Conservation (phyloP, 2,888 invertebrate species). For the Andrena hattorfiana region DNA sequence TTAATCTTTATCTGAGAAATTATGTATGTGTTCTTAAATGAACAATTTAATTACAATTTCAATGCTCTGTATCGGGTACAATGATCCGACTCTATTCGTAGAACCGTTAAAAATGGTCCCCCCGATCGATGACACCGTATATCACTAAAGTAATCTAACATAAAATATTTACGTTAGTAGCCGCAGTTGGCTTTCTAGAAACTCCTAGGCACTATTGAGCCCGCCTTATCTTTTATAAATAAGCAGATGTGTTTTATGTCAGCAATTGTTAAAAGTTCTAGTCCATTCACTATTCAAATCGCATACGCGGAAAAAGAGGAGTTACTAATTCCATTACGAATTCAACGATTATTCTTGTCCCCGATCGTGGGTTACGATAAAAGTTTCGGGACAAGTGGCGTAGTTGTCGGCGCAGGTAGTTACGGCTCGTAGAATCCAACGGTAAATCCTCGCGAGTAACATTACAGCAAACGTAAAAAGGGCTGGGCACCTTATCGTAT, state of each 20-base stretch:
- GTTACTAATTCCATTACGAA: no score
- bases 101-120: conserved; percentile 29
- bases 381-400: conserved; percentile 20
- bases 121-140: conserved; percentile 41
- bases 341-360: background rate
- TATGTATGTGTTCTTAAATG: no score
- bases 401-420: conserved; percentile 1
- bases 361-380: background rate
- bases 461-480: conserved; percentile 50
- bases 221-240: background rate
- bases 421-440: conserved; percentile 31
- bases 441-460: conserved; percentile 40
- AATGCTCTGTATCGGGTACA: background rate
- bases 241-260: background rate
- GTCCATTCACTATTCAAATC: background rate
- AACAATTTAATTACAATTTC: no score
- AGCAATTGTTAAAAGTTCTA: background rate
- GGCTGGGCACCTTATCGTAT: conserved; percentile 59
- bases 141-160: background rate
- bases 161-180: conserved; percentile 19
- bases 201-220: background rate
- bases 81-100: conserved; percentile 14
- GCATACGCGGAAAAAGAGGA: background rate
- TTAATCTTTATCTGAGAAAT: background rate
- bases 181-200: conserved; percentile 7